These are phyloP conservation scores for Chaetura pelagica DNA, from an alignment of 2,113 vertebrate species.

Conservation along the genomic window DNA sequence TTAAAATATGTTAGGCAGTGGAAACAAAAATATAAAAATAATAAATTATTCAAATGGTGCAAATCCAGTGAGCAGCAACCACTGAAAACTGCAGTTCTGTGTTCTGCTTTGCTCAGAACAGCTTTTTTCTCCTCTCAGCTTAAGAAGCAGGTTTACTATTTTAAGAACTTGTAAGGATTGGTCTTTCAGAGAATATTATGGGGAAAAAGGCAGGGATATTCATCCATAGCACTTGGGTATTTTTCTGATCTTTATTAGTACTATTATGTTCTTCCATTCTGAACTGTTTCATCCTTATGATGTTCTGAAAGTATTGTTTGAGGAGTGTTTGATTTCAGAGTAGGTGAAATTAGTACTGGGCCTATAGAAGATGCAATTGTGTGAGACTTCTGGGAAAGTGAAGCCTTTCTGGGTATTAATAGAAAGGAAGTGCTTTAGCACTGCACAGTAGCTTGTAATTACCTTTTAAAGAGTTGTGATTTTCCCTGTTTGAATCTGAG, in stretches of 20 bases:
- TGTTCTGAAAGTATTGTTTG: neutral
- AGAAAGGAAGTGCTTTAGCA: neutral
- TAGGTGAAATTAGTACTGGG: neutral
- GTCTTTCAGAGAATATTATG: neutral
- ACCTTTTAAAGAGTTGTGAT: conserved; percentile 22
- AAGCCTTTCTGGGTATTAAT: conserved; percentile 29
- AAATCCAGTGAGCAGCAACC: neutral
- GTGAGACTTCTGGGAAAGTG: neutral
- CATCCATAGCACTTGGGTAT: neutral
- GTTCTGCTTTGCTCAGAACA: neutral
- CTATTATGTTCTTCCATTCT: neutral
- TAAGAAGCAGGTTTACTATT: neutral
- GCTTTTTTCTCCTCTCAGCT: neutral
- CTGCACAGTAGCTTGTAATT: conserved; percentile 24
- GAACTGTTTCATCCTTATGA: neutral
- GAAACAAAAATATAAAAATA: neutral
- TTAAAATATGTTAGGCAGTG: neutral
- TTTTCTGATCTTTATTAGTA: neutral
- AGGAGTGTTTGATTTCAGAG: conserved; percentile 7
- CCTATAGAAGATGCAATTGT: neutral
- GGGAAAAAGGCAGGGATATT: neutral
- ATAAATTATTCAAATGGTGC: neutral
- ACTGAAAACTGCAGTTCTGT: neutral
- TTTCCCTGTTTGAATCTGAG: conserved; percentile 13
- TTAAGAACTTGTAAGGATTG: neutral